phyloP scores from a whole-genome alignment of 2,888 invertebrate species.

The Hydraecia micacea region DNA sequence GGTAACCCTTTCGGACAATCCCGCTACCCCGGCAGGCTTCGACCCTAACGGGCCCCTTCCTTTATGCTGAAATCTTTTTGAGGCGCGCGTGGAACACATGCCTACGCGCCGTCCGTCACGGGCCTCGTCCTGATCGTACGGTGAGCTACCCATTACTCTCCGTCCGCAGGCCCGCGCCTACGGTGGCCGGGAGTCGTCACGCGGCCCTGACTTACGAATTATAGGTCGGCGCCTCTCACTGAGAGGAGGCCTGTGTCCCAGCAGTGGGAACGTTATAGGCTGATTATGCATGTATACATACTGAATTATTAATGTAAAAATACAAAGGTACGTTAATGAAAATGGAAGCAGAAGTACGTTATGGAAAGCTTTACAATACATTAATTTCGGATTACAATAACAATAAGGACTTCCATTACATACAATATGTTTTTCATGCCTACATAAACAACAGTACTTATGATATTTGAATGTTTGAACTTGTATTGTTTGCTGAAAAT shows the following conservation, averaged over 20 bases:
- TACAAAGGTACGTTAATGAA: not conserved
- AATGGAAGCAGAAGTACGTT: not conserved
- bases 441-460: not conserved
- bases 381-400: constrained; percentile 14
- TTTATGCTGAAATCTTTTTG: no score
- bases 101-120: no score
- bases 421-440: constrained; percentile 11
- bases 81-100: no score
- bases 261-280: not conserved
- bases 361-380: not conserved
- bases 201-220: not conserved
- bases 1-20: no score
- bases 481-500: constrained; percentile 36
- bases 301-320: not conserved
- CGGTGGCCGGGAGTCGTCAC: no score
- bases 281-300: not conserved
- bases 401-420: not conserved
- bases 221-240: not conserved
- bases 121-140: no score
- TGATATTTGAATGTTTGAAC: constrained; percentile 12
- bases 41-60: no score
- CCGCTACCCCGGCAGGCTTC: no score
- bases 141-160: no score
- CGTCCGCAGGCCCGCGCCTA: no score
- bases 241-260: not conserved